A percentile compares a stretch with the other conserved stretches of the same genome.
phyloP scores from a whole-genome alignment of 2,113 vertebrate genomes.

The Chiloscyllium plagiosum region DNA sequence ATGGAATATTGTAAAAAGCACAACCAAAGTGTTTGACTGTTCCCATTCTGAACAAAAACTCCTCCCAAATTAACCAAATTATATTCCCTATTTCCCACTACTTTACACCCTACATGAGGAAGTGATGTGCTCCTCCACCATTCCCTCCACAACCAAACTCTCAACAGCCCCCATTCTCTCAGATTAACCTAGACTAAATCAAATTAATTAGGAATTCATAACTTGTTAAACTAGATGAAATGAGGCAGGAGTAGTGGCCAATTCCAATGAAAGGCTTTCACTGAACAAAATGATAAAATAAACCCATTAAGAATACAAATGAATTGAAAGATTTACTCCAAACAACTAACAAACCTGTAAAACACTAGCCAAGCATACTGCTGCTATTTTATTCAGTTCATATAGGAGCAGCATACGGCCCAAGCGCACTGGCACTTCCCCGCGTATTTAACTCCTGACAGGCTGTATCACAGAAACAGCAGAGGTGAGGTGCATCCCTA shows the following conservation, averaged over 20 bases:
- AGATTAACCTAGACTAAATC: background rate
- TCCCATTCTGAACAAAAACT: background rate
- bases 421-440: background rate
- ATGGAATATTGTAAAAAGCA: background rate
- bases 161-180: background rate
- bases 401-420: background rate
- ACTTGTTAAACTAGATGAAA: background rate
- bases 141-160: background rate
- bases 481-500: background rate
- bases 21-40: background rate
- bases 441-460: background rate
- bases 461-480: background rate
- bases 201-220: background rate
- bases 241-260: background rate
- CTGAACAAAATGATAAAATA: background rate
- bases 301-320: background rate
- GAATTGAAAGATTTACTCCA: background rate
- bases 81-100: background rate
- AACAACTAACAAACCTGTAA: background rate
- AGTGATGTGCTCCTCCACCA: background rate
- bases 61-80: background rate
- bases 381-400: background rate
- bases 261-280: background rate
- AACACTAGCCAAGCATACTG: background rate
- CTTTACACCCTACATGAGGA: background rate